These are phyloP conservation scores for Drosophila stalkeri DNA, from an alignment of 2,888 invertebrate species.

Conservation along the genomic window DNA sequence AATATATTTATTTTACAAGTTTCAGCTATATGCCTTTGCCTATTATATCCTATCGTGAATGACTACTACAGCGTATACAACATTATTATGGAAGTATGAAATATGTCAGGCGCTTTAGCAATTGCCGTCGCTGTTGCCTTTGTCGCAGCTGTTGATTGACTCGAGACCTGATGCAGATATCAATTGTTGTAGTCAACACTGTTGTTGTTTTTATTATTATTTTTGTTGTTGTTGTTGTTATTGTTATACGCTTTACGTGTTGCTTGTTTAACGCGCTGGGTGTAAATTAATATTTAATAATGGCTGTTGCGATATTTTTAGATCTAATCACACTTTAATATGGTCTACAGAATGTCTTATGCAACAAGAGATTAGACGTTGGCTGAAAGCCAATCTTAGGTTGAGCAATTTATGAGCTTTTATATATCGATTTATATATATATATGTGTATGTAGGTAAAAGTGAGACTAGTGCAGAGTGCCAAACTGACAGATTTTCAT, in stretches of 20 bases:
- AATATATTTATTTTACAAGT: too few species aligned
- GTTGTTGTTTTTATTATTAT: constrained; percentile 17
- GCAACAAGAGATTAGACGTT: constrained; percentile 38
- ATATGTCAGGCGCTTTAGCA: constrained; percentile 55
- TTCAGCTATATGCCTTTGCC: not conserved
- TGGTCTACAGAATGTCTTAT: constrained; percentile 52
- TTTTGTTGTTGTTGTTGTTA: constrained; percentile 24
- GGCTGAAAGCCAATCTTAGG: constrained; percentile 22
- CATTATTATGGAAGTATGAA: constrained; percentile 64
- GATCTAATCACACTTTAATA: constrained; percentile 72
- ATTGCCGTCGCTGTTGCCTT: constrained; percentile 36
- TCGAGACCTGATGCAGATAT: constrained; percentile 63
- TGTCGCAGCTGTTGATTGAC: constrained; percentile 65
- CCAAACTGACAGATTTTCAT: too few species aligned
- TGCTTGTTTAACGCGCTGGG: constrained; percentile 78
- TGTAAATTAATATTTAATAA: constrained; percentile 84
- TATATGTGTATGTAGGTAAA: not conserved
- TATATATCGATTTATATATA: too few species aligned
- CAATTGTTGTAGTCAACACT: constrained; percentile 56
- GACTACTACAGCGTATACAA: constrained; percentile 34
- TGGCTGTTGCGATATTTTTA: constrained; percentile 53
- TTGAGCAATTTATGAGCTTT: constrained; percentile 52
- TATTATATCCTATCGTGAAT: not conserved
- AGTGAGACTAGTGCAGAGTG: not conserved
- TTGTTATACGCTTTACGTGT: constrained; percentile 63